phyloP scores from a whole-genome alignment of 2,888 invertebrate genomes.

The Halocaridina rubra region DNA sequence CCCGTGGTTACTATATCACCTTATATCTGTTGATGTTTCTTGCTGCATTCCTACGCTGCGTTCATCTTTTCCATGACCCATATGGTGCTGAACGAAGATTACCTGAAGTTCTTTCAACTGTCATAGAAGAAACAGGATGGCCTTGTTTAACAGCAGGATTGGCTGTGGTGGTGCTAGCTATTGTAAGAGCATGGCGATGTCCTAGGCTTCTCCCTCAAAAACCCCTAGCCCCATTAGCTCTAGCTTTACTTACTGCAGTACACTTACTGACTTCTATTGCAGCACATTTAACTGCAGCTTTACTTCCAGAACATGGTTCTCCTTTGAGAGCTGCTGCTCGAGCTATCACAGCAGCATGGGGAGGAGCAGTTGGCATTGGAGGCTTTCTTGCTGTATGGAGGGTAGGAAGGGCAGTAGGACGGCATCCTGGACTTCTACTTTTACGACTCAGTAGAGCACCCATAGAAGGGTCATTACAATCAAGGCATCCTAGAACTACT shows the following conservation, averaged over 20 bases:
- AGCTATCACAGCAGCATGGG: slow-evolving; percentile 85
- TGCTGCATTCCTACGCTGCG: slow-evolving; percentile 84
- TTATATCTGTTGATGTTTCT: slow-evolving; percentile 85
- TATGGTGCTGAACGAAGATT: slow-evolving; percentile 88
- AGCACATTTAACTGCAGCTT: slow-evolving; percentile 76
- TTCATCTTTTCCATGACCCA: slow-evolving; percentile 90
- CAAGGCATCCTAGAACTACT: slow-evolving; percentile 68
- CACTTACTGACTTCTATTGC: slow-evolving; percentile 85
- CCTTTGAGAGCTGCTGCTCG: slow-evolving; percentile 72
- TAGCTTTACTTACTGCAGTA: slow-evolving; percentile 81
- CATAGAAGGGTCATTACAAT: background rate
- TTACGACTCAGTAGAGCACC: background rate
- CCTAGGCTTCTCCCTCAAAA: slow-evolving; percentile 68
- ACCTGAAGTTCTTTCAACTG: slow-evolving; percentile 81
- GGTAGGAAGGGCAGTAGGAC: slow-evolving; percentile 15
- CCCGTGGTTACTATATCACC: slow-evolving; percentile 88
- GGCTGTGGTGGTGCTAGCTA: slow-evolving; percentile 85
- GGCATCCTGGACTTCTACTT: slow-evolving; percentile 24
- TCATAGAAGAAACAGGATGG: slow-evolving; percentile 85
- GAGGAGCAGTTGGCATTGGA: slow-evolving; percentile 83
- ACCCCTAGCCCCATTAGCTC: slow-evolving; percentile 81
- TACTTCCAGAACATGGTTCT: slow-evolving; percentile 45
- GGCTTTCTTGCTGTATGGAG: slow-evolving; percentile 22
- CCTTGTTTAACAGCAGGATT: slow-evolving; percentile 91
- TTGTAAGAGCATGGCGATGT: slow-evolving; percentile 74